A percentile compares a stretch with the other conserved stretches of the same genome.
These are phyloP conservation scores for Mus spicilegus DNA, from an alignment of 2,113 vertebrate species.

Conservation along the genomic window DNA sequence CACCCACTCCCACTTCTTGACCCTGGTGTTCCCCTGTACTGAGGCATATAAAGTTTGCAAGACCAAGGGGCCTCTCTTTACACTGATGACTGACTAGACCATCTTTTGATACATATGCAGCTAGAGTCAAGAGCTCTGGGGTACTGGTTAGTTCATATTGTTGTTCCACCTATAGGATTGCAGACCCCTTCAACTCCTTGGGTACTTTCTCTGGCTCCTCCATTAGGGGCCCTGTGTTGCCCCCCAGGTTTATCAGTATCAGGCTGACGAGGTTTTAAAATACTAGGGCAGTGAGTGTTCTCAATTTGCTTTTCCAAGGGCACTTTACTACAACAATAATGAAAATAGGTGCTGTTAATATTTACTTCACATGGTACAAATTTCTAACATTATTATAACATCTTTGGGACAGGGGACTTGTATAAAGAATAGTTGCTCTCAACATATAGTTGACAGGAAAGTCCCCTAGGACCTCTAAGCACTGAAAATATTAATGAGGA, in stretches of 20 bases:
- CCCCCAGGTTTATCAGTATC: constrained; percentile 30
- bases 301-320: constrained; percentile 40
- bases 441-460: neutral
- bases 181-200: too few species aligned
- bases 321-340: constrained; percentile 25
- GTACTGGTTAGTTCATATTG: too few species aligned
- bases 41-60: too few species aligned
- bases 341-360: constrained; percentile 18
- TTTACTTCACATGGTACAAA: neutral
- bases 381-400: neutral
- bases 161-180: too few species aligned
- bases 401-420: neutral
- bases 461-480: neutral
- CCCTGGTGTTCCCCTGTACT: too few species aligned
- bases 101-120: too few species aligned
- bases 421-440: neutral
- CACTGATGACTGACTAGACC: too few species aligned
- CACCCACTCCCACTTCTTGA: too few species aligned
- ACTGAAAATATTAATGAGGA: neutral
- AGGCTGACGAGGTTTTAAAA: constrained; percentile 1
- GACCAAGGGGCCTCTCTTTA: too few species aligned
- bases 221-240: too few species aligned
- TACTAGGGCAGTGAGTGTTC: neutral
- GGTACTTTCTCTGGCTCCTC: too few species aligned
- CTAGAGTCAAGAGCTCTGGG: too few species aligned